Evolutionary conservation across 1,140 invertebrate species (phyloP).

Genomic region (Drosophila repleta): DNA sequence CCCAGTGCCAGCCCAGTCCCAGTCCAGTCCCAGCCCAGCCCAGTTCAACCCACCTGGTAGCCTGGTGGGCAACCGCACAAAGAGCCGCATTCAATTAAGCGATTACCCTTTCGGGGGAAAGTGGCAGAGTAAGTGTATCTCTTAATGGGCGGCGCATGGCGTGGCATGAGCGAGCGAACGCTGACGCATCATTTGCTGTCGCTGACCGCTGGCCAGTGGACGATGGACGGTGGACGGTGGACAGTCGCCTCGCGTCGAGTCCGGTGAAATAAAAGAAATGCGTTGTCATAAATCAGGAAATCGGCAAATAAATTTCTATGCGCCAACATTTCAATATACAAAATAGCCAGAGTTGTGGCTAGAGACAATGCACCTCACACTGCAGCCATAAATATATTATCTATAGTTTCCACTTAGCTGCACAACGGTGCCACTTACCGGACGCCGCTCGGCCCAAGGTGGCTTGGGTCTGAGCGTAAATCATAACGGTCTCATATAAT

Average conservation of each 20-base stretch:
- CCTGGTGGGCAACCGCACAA: slow-evolving; percentile 18
- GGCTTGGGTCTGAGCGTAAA: slow-evolving; percentile 52
- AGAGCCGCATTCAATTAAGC: slow-evolving; percentile 41
- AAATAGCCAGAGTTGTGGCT: slow-evolving; percentile 37
- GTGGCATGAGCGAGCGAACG: slow-evolving; percentile 52
- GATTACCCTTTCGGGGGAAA: slow-evolving; percentile 13
- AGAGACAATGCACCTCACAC: slow-evolving; percentile 45
- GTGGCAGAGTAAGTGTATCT: slow-evolving; percentile 18
- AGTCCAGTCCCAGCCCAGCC: not conserved
- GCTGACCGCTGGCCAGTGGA: slow-evolving; percentile 27
- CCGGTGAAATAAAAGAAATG: slow-evolving; percentile 51
- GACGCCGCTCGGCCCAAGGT: slow-evolving; percentile 47
- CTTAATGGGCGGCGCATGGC: slow-evolving; percentile 69
- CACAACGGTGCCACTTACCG: slow-evolving; percentile 74
- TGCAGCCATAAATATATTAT: slow-evolving; percentile 79
- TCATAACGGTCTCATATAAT: slow-evolving; percentile 63
- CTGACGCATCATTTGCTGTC: slow-evolving; percentile 75
- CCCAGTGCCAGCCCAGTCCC: not conserved
- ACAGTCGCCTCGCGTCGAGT: not conserved
- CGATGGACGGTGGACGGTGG: not conserved
- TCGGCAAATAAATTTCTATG: slow-evolving; percentile 76
- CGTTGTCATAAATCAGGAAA: slow-evolving; percentile 74
- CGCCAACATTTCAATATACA: slow-evolving; percentile 72
- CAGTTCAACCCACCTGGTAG: not conserved
- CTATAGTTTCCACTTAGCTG: slow-evolving; percentile 82